A percentile compares a stretch with the other conserved stretches of the same genome.
Conservation (phyloP, 2,888 invertebrate genomes). For the Polia nebulosa region DNA sequence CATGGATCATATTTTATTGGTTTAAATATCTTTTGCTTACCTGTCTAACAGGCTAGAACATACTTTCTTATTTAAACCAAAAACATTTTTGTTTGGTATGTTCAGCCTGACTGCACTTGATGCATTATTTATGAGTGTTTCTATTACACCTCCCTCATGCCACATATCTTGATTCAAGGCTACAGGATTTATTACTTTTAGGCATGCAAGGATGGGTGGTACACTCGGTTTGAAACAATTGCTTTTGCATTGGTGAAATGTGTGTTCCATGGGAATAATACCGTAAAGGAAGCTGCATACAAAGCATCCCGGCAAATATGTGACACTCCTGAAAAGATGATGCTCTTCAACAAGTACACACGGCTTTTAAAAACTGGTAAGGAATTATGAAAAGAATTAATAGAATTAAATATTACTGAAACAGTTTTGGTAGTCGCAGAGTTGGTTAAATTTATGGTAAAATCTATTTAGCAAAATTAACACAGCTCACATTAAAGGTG, state of each 20-base stretch:
- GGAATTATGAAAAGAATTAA: background rate
- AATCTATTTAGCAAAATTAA: no score
- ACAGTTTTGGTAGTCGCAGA: background rate
- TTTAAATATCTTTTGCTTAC: background rate
- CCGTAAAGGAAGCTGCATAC: constrained; percentile 90
- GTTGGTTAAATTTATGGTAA: background rate
- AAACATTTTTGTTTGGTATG: background rate
- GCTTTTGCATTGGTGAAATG: constrained; percentile 92
- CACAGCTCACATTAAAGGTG: no score
- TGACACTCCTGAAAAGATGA: constrained; percentile 92
- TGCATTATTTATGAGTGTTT: constrained; percentile 56
- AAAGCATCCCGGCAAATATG: constrained; percentile 90
- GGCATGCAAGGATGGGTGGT: constrained; percentile 88
- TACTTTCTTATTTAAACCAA: constrained; percentile 6
- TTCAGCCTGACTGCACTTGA: constrained; percentile 8
- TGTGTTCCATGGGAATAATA: constrained; percentile 79
- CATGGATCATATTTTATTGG: background rate
- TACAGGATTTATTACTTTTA: constrained; percentile 68
- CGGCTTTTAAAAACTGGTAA: constrained; percentile 87
- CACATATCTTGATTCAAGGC: constrained; percentile 26
- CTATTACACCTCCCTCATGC: constrained; percentile 20
- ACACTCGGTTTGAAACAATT: constrained; percentile 90
- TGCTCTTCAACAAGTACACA: constrained; percentile 92
- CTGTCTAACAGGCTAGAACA: background rate
- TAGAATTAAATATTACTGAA: background rate